A percentile compares a stretch with the other conserved stretches of the same genome.
Evolutionary conservation across 2,113 vertebrate species (phyloP).

Genomic region (Onychostruthus taczanowskii): DNA sequence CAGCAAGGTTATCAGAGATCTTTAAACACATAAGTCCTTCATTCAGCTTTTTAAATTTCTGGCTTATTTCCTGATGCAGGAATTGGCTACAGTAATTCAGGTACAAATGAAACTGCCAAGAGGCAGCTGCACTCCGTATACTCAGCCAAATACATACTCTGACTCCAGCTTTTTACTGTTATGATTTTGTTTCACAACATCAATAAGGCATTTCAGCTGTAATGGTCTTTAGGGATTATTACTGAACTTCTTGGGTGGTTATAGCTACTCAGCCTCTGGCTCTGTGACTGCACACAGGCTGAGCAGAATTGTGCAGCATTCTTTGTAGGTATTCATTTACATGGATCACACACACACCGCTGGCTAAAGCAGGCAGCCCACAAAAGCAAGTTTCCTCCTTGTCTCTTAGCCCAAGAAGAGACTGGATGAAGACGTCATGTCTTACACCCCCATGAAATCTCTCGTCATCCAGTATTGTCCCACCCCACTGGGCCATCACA

Average conservation of each 20-base stretch:
- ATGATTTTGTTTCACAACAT: constrained; percentile 8
- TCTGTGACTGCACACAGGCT: not conserved
- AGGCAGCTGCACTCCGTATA: not conserved
- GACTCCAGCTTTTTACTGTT: not conserved
- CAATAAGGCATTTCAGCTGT: not conserved
- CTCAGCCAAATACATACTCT: not conserved
- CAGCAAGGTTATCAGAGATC: not conserved
- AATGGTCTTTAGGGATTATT: constrained; percentile 1
- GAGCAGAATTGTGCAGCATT: fast-evolving
- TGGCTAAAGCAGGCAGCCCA: not conserved
- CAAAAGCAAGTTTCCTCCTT: not conserved
- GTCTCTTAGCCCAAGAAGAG: not conserved
- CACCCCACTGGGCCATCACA: not conserved
- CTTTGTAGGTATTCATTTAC: not conserved
- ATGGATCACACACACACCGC: fast-evolving
- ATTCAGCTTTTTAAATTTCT: not conserved
- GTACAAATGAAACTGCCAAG: constrained; percentile 10
- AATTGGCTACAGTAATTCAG: not conserved
- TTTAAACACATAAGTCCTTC: not conserved
- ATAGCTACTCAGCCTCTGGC: not conserved
- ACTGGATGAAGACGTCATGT: not conserved
- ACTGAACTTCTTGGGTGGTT: not conserved
- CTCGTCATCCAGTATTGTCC: not conserved
- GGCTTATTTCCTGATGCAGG: not conserved
- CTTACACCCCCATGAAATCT: not conserved